Evolutionary conservation across 2,113 vertebrate species (phyloP), one percentile per base, ranked within the genome.

Genomic region (Struthio camelus): DNA sequence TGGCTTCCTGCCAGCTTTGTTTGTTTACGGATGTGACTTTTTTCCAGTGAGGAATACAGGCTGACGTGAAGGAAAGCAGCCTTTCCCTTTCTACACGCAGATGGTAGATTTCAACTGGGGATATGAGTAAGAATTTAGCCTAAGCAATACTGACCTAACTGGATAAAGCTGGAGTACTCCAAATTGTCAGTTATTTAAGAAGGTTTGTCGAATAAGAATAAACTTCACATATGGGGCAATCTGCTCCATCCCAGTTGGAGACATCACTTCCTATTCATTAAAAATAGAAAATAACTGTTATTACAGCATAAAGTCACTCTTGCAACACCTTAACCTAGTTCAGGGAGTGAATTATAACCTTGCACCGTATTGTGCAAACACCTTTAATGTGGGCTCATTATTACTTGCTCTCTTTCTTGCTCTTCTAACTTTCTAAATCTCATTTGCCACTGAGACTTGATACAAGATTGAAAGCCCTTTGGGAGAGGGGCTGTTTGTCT

Each of bases 181-280:
- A 86, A 40, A 80, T 8, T 81, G 11, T 71, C 80, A 76, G 42
- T 87, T 96, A 67, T 54, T 93, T 84, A 89, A 76, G 44, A 69
- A 81, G 38, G 40, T 61, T 93, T 93, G 48, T 82, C 58, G 86
- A 89, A 93, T 86, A 61, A 84, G 80, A 89, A 86, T 38, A 50
- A 81, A 65, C 59, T 70, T 86, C 76, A 81, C 51, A 44, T 79
- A 79, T 77, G 56, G 23, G 6, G 27, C 62, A 87, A 76, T 73
- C 54, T 87, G 56, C 81, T 92, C 53, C 48, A 71, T 89, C 62
- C 46, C 51, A 50, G 58, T 58, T 76, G 67, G 53, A 93, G 69
- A 88, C 15, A 65, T 79, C 64, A 46, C 22, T 92, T 90, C n/a
- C 64, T 51, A 73, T 80, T 28, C 32, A 81, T 75, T 94, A 83